phyloP scores from a whole-genome alignment of 2,888 invertebrate species.

The Synergus japonicus region DNA sequence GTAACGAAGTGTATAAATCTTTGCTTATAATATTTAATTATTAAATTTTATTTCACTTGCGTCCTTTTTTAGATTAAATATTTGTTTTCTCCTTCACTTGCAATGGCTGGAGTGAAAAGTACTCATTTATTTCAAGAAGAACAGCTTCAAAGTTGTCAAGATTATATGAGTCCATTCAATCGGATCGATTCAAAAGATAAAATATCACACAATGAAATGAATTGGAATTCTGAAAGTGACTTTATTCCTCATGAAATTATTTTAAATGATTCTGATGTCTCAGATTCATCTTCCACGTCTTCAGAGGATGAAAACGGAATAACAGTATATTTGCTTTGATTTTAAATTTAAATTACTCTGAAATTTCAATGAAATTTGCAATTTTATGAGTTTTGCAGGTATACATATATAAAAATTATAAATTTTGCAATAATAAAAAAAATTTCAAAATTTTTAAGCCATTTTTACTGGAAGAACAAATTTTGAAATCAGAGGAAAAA shows the following conservation, averaged over 20 bases:
- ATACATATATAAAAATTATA: too few species aligned
- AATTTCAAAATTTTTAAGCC: neutral
- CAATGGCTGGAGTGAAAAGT: neutral
- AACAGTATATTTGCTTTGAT: too few species aligned
- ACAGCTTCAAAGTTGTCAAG: neutral
- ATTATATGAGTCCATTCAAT: neutral
- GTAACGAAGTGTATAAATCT: too few species aligned
- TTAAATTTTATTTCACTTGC: too few species aligned
- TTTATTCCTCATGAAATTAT: conserved; percentile 36
- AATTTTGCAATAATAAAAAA: too few species aligned
- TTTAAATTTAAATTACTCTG: conserved; percentile 37
- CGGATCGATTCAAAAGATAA: conserved; percentile 12
- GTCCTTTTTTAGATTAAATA: neutral
- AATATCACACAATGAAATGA: conserved; percentile 50
- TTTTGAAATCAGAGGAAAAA: conserved; percentile 41
- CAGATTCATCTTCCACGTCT: conserved; percentile 30
- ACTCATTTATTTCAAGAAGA: neutral
- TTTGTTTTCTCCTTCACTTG: neutral
- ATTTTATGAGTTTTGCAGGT: too few species aligned
- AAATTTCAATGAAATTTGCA: too few species aligned
- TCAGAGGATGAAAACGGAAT: neutral
- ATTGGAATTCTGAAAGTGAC: conserved; percentile 43
- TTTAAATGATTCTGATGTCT: neutral
- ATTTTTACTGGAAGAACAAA: neutral
- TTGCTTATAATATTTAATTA: too few species aligned